Conservation (phyloP, 2,888 invertebrate species). For the Tipula lateralis region DNA sequence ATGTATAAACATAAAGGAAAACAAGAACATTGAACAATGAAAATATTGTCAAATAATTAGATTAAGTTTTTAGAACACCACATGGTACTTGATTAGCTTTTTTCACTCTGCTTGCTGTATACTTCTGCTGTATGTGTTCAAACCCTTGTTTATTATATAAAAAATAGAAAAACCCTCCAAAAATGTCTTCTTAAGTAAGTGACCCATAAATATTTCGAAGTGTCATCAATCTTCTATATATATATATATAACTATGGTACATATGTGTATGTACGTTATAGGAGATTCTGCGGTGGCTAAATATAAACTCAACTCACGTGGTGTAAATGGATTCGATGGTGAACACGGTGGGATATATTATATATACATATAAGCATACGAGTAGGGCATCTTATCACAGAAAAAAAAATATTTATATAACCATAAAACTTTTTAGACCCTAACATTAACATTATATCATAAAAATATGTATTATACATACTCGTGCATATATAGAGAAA, state of each 20-base stretch:
- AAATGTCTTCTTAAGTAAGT: not conserved
- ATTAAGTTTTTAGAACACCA: slow-evolving; percentile 29
- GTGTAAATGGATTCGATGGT: not conserved
- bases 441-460: slow-evolving; percentile 24
- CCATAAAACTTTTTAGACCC: slow-evolving; percentile 13
- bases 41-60: slow-evolving; percentile 26
- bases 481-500: not conserved
- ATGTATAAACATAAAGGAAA: not conserved
- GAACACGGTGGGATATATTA: not conserved
- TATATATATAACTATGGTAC: too few species aligned
- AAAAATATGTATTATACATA: not conserved
- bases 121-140: not conserved
- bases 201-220: not conserved
- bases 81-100: slow-evolving; percentile 25
- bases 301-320: not conserved
- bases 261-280: not conserved
- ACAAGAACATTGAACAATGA: not conserved
- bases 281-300: not conserved
- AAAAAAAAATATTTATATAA: not conserved
- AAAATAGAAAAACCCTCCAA: not conserved
- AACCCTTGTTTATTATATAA: not conserved
- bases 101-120: not conserved
- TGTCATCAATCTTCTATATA: not conserved
- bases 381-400: not conserved
- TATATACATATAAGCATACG: not conserved